These are phyloP conservation scores for Stenodema calcarata DNA, from an alignment of 2,888 invertebrate genomes.

Conservation along the genomic window DNA sequence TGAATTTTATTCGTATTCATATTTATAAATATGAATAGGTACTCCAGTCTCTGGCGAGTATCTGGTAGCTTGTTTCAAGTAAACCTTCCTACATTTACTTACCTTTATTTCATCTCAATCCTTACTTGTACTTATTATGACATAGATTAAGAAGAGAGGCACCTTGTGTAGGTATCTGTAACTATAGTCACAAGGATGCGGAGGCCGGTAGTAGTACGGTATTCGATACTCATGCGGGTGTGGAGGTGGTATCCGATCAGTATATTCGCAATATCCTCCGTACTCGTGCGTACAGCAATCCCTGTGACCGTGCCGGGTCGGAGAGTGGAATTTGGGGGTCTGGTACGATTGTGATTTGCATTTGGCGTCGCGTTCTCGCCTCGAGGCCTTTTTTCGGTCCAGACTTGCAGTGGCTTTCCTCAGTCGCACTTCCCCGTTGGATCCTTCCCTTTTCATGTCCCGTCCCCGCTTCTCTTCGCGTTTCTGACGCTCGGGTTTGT, in stretches of 20 bases:
- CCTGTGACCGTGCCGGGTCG: conserved; percentile 63
- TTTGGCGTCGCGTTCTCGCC: conserved; percentile 71
- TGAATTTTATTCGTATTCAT: too few relatives aligned
- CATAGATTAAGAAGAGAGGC: background rate
- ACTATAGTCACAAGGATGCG: conserved; percentile 50
- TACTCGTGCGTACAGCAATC: conserved; percentile 62
- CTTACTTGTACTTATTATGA: too few relatives aligned
- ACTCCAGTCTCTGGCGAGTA: too few relatives aligned
- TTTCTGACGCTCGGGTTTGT: background rate
- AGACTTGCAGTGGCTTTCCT: conserved; percentile 62
- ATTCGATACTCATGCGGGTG: conserved; percentile 42
- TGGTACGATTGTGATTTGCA: conserved; percentile 63
- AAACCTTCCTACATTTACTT: too few relatives aligned
- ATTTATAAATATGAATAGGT: too few relatives aligned
- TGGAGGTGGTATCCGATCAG: conserved; percentile 59
- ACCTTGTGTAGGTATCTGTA: conserved; percentile 50
- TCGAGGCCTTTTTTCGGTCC: conserved; percentile 65
- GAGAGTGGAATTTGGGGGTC: conserved; percentile 61
- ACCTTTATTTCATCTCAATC: too few relatives aligned
- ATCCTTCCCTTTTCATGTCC: conserved; percentile 26
- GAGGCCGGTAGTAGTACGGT: conserved; percentile 45
- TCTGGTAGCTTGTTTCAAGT: too few relatives aligned
- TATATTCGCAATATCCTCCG: conserved; percentile 64
- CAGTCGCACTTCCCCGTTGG: conserved; percentile 41
- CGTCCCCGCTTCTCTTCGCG: conserved; percentile 15